Conservation (phyloP, 2,888 invertebrate species). For the Cerastis rubricosa region DNA sequence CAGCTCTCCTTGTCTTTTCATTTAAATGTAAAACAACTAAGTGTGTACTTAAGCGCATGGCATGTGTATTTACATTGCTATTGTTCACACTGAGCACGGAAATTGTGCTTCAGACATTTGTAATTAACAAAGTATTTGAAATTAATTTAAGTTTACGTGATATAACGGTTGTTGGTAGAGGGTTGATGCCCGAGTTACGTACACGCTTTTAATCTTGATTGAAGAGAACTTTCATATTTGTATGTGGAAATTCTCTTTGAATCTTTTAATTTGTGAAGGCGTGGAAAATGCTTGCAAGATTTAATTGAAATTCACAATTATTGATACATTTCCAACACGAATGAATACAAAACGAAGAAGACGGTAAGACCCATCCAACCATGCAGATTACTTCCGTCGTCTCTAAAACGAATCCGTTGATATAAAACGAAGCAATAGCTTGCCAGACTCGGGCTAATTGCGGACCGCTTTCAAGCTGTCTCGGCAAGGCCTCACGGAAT, state of each 20-base stretch:
- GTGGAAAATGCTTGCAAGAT: background rate
- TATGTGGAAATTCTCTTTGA: conserved; percentile 10
- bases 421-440: conserved; percentile 60
- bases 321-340: background rate
- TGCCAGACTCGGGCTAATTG: conserved; percentile 80
- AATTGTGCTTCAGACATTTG: conserved; percentile 48
- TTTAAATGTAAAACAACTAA: conserved; percentile 57
- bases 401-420: conserved; percentile 54
- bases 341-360: conserved; percentile 24
- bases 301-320: conserved; percentile 17
- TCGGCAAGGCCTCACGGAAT: conserved; percentile 73
- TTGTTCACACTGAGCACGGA: conserved; percentile 51
- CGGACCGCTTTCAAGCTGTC: conserved; percentile 80
- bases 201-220: conserved; percentile 5
- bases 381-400: conserved; percentile 48
- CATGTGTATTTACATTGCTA: conserved; percentile 47
- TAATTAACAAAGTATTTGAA: conserved; percentile 61
- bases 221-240: background rate
- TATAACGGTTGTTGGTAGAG: conserved; percentile 26
- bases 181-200: conserved; percentile 1
- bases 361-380: conserved; percentile 11
- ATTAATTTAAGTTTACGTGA: conserved; percentile 53
- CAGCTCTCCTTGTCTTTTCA: conserved; percentile 45
- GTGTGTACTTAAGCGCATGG: conserved; percentile 32
- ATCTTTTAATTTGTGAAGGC: background rate